Base-by-base conservation (phyloP, 2,797 vertebrate genomes). In the Naso thynnoides region DNA sequence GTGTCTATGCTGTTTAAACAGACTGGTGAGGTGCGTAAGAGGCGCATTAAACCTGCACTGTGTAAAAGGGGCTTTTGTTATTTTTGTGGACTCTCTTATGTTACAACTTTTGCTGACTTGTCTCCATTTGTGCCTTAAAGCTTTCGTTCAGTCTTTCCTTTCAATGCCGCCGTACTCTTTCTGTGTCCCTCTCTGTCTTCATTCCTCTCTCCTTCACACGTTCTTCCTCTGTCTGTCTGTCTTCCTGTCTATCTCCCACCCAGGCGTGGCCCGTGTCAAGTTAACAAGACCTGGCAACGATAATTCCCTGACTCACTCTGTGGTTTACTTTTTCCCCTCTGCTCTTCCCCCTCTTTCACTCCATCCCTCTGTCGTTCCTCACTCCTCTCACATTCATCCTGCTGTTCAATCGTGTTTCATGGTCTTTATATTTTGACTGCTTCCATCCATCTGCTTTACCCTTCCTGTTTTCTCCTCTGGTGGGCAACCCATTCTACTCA, bases 231-330 rank as follows among this genome's bases (percentile, higher is more conserved):
- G 15, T 15, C 42, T 55, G 61, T 42, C 45, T 62, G 18, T 81
- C 72, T 42, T 53, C 63, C 75, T 31, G 56, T 68, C 76, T 27
- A 29, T 70, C 78, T 63, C 42, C 41, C 60, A 63, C 42, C 44
- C 85, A 88, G 90, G 86, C 83, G 88, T 90, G 90, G 82, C 83
- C 82, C 75, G 14, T 83, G 85, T 92, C 89, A 90, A 61, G 55
- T 67, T 90, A 91, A 91, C 82, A 21, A 73, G 81, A 85, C 57
- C 78, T 38, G 90, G 90, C 87, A 88, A 57, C 84, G 75, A 88
- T 90, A 89, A 92, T 89, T 91, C 86, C 84, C 87, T 76, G 85
- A 88, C 87, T 90, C 87, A 89, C 69, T 87, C 78, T 86, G 87
- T 78, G 87, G 90, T 91, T 91, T 82, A 68, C 79, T 82, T 78